Percentiles rank a stretch among this genome's conserved stretches.
Evolutionary conservation across 2,888 invertebrate genomes (phyloP).

Genomic region (Tortricodes alternella): DNA sequence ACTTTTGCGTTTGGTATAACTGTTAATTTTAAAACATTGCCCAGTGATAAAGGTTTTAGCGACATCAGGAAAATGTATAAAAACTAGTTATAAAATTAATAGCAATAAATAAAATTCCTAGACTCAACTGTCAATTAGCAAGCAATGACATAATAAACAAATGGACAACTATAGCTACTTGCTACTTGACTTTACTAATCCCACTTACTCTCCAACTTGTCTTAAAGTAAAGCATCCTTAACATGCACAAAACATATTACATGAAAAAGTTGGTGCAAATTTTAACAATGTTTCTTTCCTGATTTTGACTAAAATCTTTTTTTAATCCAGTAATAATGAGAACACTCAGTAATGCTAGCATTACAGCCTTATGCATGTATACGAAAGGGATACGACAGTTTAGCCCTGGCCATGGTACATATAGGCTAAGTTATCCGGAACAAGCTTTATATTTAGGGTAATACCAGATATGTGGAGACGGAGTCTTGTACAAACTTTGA

Average conservation of each 20-base stretch:
- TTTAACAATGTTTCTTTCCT: too few relatives aligned
- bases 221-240: background rate
- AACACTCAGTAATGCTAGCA: constrained; percentile 72
- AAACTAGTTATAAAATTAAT: background rate
- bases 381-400: constrained; percentile 79
- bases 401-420: constrained; percentile 64
- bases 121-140: background rate
- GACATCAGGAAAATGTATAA: background rate
- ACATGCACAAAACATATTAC: background rate
- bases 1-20: constrained; percentile 44
- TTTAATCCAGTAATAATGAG: constrained; percentile 44
- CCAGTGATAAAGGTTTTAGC: constrained; percentile 12
- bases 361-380: constrained; percentile 88
- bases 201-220: background rate
- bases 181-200: constrained; percentile 9
- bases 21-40: constrained; percentile 1
- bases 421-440: constrained; percentile 62
- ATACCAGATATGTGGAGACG: constrained; percentile 49
- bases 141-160: constrained; percentile 5
- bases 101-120: background rate
- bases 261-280: background rate
- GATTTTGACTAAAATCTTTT: constrained; percentile 17
- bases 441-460: constrained; percentile 77
- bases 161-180: constrained; percentile 1
- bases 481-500: constrained; percentile 6